Base-by-base conservation (phyloP, 2,888 invertebrate species). In the Callimorpha dominula region DNA sequence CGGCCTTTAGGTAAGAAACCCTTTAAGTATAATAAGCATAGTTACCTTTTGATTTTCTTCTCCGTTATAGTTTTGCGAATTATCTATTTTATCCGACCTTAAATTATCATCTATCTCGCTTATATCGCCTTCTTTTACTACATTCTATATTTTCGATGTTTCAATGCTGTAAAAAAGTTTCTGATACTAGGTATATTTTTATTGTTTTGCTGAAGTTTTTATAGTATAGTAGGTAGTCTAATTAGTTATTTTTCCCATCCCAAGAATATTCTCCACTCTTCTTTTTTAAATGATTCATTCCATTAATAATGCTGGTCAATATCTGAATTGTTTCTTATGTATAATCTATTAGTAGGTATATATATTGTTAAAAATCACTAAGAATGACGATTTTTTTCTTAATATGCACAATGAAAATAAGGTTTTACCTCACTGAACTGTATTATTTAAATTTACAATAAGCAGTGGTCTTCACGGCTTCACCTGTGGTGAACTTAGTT, bases 1-100 rank as follows among this genome's bases (percentile, higher is more conserved):
- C 97, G 98, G 86, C 98, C 98, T 88, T 96, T 98, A 96, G 99
- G 99, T 99, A 96, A 96, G 96, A 20, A 50, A 20, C 12, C 11
- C 8, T 65, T 4, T 2, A 31, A 31, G 31, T 31, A 46, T 4
- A 8, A 4, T 46, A 46, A 31, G 43, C 43, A 46, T 46, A 46
- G 6, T 8, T 0, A 6, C 9, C 43, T 46, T 4, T 46, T 46
- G 6, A 46, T n/a, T 46, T 4, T 12, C 9, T n/a, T 11, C 57
- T 4, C n/a, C 11, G 1, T 49, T 49, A 12, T 49, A 49, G 20
- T 20, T 31, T 57, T 57, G 20, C 57, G 12, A 20, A 20, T 57
- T 4, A 57, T 11, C 20, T 20, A 12, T 57, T 49, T 49, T 49
- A 49, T 5, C 31, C 20, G 31, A 14, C 5, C 4, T 60, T 5